These are phyloP conservation scores for Alosa alosa DNA, from an alignment of 2,113 vertebrate species.

Conservation along the genomic window DNA sequence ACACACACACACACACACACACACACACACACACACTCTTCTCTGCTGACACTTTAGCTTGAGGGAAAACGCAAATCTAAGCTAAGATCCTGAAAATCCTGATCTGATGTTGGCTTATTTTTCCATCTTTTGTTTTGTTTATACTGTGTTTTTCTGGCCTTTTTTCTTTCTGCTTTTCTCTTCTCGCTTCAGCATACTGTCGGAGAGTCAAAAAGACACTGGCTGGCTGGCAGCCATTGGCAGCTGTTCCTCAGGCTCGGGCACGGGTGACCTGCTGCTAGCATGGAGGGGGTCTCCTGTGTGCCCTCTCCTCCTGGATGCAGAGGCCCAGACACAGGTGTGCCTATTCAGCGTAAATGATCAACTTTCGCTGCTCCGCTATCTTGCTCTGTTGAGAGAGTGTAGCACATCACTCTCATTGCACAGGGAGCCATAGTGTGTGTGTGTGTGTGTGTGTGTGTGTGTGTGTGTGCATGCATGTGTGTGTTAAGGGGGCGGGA, in stretches of 20 bases:
- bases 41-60: not conserved
- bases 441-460: slow-evolving; percentile 12
- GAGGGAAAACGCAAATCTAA: not conserved
- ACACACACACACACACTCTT: not conserved
- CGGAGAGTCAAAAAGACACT: not conserved
- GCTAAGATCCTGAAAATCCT: not conserved
- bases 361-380: slow-evolving; percentile 40
- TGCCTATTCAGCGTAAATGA: slow-evolving; percentile 45
- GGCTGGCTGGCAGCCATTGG: not conserved
- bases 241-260: slow-evolving; percentile 21
- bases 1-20: not conserved
- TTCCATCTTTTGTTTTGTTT: not conserved
- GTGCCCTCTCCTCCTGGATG: slow-evolving; percentile 32
- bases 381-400: slow-evolving; percentile 28
- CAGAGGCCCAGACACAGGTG: slow-evolving; percentile 40
- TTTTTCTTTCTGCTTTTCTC: not conserved
- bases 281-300: slow-evolving; percentile 22
- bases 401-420: not conserved
- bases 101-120: not conserved
- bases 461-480: not conserved
- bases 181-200: not conserved
- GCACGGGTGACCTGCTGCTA: slow-evolving; percentile 36
- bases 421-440: not conserved
- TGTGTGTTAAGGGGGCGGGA: not conserved
- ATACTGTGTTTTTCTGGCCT: not conserved